Conservation (phyloP, 2,797 vertebrate genomes). For the Notolepis coatsorum region DNA sequence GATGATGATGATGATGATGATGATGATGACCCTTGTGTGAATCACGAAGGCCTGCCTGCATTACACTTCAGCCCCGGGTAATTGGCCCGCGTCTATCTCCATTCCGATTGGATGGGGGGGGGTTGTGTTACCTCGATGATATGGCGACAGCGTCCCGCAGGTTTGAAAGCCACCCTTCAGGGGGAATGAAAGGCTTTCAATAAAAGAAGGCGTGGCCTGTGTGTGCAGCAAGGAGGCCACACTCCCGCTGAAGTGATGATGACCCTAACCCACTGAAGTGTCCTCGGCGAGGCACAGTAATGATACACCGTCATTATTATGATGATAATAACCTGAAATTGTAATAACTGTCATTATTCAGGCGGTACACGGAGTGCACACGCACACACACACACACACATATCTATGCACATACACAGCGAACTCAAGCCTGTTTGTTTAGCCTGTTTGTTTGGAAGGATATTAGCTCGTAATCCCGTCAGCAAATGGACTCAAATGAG, state of each 20-base stretch:
- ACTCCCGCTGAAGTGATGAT: slow-evolving; percentile 65
- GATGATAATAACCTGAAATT: slow-evolving; percentile 77
- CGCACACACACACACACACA: slow-evolving; percentile 36
- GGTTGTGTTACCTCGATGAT: neutral
- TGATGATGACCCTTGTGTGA: too few relatives aligned
- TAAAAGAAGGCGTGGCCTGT: slow-evolving; percentile 46
- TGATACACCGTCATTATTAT: slow-evolving; percentile 60
- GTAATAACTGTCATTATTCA: slow-evolving; percentile 55
- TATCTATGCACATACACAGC: neutral
- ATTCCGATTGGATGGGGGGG: neutral
- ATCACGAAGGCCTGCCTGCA: too few relatives aligned
- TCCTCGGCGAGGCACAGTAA: slow-evolving; percentile 70
- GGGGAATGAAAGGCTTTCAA: slow-evolving; percentile 43
- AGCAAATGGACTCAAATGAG: slow-evolving; percentile 83
- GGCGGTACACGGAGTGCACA: slow-evolving; percentile 30
- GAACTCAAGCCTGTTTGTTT: neutral
- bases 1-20: too few relatives aligned
- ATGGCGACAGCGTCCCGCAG: slow-evolving; percentile 35
- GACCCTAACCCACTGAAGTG: slow-evolving; percentile 67
- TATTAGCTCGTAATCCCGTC: slow-evolving; percentile 85
- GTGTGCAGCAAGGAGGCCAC: slow-evolving; percentile 55
- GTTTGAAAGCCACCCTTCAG: slow-evolving; percentile 40
- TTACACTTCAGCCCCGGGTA: too few relatives aligned
- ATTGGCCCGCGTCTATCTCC: too few relatives aligned
- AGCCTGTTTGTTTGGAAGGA: slow-evolving; percentile 70